Evolutionary conservation across 2,888 invertebrate species (phyloP), one percentile per base, ranked within the genome.

Genomic region (Chironomus riparius): DNA sequence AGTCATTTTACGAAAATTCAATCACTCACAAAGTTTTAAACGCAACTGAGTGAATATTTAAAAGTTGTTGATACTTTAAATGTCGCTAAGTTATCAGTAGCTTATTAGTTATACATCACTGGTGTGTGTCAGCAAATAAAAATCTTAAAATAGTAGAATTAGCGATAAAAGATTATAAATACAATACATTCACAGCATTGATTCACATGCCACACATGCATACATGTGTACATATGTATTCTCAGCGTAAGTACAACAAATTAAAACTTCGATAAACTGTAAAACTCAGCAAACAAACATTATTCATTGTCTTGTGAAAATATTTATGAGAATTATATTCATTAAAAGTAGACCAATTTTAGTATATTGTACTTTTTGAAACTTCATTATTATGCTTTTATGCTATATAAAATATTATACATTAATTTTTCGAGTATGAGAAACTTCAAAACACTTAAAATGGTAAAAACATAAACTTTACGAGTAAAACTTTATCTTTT

Each of bases 241-340:
- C 38, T 38, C 38, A 38, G 38, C 38, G 38, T 38, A 38, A 38
- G 10, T 38, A 62, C 21, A 65, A 24, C 65, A 65, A 22, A 65
- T 62, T 62, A 62, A 70, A 73, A 73, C 72, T 73, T 62, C 61
- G 72, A 18, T 73, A 62, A 73, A 73, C 62, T 73, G 61, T n/a
- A 47, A 47, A 62, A 15, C 61, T 65, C 62, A 38, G n/a, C 50
- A 47, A 71, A 71, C 18, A 61, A 61, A 21, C 65, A 68, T 74
- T 68, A 74, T 68, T 74, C 74, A 74, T 56, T 74, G 74, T 47
- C 38, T 65, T 13, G 18, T 56, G 24, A 72, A 71, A 72, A 62
- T 62, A 74, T 74, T 74, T 74, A 68, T 47, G 74, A 13, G 74
- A 74, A 74, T 68, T 62, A 73, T 62, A 62, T 73, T 73, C 72